Evolutionary conservation across 1,140 invertebrate species (phyloP).

Genomic region (Drosophila orena): DNA sequence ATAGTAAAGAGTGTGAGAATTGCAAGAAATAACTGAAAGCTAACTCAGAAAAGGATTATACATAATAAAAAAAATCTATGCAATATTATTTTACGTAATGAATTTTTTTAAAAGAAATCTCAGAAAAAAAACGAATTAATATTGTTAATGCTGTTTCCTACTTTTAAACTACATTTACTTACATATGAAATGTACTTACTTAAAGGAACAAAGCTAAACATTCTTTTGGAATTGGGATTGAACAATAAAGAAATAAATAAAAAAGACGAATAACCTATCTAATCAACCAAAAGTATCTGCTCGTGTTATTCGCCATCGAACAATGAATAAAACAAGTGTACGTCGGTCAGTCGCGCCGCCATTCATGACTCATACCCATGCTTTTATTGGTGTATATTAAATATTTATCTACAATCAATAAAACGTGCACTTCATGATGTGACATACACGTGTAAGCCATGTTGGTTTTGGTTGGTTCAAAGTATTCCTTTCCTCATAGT

Average conservation of each 20-base stretch:
- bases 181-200: too few species aligned
- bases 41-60: neutral
- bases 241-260: slow-evolving; percentile 1
- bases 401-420: slow-evolving; percentile 25
- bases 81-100: neutral
- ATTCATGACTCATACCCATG: slow-evolving; percentile 30
- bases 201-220: neutral
- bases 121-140: too few species aligned
- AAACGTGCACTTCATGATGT: slow-evolving; percentile 18
- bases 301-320: slow-evolving; percentile 26
- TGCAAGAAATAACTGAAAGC: neutral
- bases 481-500: neutral
- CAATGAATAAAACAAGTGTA: slow-evolving; percentile 11
- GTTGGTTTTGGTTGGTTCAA: neutral
- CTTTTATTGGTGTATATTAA: slow-evolving; percentile 1
- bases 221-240: neutral
- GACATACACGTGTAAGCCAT: slow-evolving; percentile 17
- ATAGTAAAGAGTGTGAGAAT: neutral
- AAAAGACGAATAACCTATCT: slow-evolving; percentile 21
- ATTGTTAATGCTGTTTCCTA: too few species aligned
- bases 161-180: too few species aligned
- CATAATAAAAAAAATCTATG: neutral
- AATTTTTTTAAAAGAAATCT: neutral
- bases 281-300: slow-evolving; percentile 18
- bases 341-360: slow-evolving; percentile 12